Percentiles rank a stretch among this genome's conserved stretches.
Evolutionary conservation across 1,140 invertebrate species (phyloP).

Genomic region (Penaeus indicus): DNA sequence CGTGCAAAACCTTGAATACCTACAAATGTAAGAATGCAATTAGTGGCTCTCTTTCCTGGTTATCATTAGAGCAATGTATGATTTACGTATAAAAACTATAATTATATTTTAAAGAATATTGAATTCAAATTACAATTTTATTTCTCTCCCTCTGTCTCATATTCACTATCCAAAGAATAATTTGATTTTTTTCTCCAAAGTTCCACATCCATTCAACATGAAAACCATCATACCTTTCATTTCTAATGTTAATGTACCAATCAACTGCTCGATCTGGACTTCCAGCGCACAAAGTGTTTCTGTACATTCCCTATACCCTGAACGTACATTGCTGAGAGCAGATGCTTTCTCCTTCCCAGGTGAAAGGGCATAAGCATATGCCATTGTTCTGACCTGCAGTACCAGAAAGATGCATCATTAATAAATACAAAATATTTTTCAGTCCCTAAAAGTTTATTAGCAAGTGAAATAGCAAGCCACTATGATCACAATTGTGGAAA

Average conservation of each 20-base stretch:
- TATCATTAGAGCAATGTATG: background rate
- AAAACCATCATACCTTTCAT: conserved; percentile 73
- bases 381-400: conserved; percentile 72
- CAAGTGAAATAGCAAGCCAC: too few species aligned
- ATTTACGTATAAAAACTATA: too few species aligned
- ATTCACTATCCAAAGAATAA: too few species aligned
- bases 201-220: too few species aligned
- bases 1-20: conserved; percentile 77
- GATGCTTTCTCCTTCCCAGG: conserved; percentile 71
- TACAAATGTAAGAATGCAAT: conserved; percentile 59
- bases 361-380: conserved; percentile 72
- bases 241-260: conserved; percentile 74
- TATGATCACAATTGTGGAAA: too few species aligned
- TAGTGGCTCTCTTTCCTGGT: background rate
- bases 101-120: too few species aligned
- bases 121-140: too few species aligned
- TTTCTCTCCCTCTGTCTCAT: too few species aligned
- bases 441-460: too few species aligned
- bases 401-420: background rate
- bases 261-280: conserved; percentile 73
- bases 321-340: conserved; percentile 73
- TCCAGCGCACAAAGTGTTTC: conserved; percentile 74
- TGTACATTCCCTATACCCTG: conserved; percentile 74
- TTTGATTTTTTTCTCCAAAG: too few species aligned
- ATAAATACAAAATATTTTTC: background rate